These are phyloP conservation scores for Melanotaenia pygmaea DNA, from an alignment of 2,797 vertebrate species.

Conservation along the genomic window DNA sequence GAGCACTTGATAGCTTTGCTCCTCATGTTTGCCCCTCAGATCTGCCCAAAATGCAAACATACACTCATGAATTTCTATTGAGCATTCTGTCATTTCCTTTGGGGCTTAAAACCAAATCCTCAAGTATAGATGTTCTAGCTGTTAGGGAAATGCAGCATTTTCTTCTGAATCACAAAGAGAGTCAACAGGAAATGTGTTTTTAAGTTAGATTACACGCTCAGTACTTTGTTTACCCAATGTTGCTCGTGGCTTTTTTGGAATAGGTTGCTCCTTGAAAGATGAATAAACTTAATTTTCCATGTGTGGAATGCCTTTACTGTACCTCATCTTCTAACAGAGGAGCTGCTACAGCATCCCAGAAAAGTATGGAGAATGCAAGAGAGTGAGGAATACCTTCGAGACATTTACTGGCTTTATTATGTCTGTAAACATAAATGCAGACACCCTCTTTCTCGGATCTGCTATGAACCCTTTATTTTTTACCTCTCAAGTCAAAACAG, in stretches of 20 bases:
- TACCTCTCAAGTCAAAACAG: neutral
- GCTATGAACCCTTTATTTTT: neutral
- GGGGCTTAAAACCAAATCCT: conserved; percentile 55
- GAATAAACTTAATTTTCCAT: conserved; percentile 41
- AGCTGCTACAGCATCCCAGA: conserved; percentile 19
- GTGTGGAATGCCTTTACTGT: conserved; percentile 32
- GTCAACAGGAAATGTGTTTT: conserved; percentile 45
- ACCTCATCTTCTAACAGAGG: conserved; percentile 37
- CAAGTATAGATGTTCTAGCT: conserved; percentile 32
- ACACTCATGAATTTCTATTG: conserved; percentile 8
- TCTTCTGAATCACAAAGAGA: conserved; percentile 51
- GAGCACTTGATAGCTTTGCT: conserved; percentile 15
- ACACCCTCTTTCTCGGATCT: too few species aligned
- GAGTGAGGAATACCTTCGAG: neutral
- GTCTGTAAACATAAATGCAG: neutral
- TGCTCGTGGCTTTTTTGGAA: conserved; percentile 45
- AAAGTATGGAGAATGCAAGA: neutral
- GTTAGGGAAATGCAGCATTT: conserved; percentile 48
- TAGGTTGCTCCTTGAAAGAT: conserved; percentile 49
- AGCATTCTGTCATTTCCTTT: conserved; percentile 31
- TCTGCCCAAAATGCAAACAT: conserved; percentile 49
- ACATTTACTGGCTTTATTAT: neutral
- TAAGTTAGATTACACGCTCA: conserved; percentile 58
- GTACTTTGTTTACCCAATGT: conserved; percentile 54
- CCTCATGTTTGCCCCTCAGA: conserved; percentile 48